Base-by-base conservation (phyloP, 1,140 invertebrate species). In the Lutraria rhynchaena region DNA sequence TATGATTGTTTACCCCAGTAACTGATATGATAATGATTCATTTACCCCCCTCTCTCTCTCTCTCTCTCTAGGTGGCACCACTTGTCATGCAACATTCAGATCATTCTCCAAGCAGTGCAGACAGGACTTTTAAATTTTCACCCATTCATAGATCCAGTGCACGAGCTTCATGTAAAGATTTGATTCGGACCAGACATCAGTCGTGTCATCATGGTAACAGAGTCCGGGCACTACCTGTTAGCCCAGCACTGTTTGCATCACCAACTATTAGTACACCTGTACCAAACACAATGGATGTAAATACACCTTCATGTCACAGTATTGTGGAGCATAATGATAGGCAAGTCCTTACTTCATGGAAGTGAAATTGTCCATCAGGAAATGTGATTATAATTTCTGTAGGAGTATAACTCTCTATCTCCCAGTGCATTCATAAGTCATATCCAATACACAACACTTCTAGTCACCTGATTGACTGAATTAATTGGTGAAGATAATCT, bases 311-410 rank as follows among this genome's bases (percentile, higher is more conserved):
- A 13, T 71, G 69, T 27, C 69, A 71, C 7, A 55, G 49, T 55
- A 71, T 71, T 27, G 22, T 55, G 1, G 69, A 71, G 27, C 22
- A 71, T 55, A 35, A 71, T 44, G 51, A 71, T 13, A 71, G 49
- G 69, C 57, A 57, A n/a, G n/a, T n/a, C n/a, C n/a, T n/a, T n/a
- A n/a, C n/a, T n/a, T n/a, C n/a, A n/a, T n/a, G n/a, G n/a, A n/a
- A n/a, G n/a, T n/a, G n/a, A n/a, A n/a, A n/a, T n/a, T n/a, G n/a
- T n/a, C n/a, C n/a, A n/a, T n/a, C n/a, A n/a, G n/a, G n/a, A n/a
- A n/a, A n/a, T n/a, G n/a, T n/a, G n/a, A n/a, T n/a, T n/a, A n/a
- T n/a, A n/a, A n/a, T n/a, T n/a, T n/a, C n/a, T n/a, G n/a, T n/a
- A n/a, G n/a, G n/a, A n/a, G n/a, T n/a, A n/a, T n/a, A n/a, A n/a